Conservation (phyloP, 2,888 invertebrate species). For the Plebejus argus region DNA sequence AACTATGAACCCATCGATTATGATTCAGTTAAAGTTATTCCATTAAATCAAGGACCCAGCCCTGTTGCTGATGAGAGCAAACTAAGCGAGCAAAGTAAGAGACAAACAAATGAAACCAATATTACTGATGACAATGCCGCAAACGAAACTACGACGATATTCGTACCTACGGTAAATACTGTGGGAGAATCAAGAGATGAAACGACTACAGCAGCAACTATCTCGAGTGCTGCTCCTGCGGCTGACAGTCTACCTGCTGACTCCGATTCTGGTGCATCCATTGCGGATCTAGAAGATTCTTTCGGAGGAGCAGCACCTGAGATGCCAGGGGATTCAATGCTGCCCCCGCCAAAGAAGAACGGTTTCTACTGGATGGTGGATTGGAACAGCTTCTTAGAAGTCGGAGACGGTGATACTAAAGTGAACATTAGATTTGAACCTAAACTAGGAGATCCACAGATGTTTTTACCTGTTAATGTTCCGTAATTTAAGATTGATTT, state of each 20-base stretch:
- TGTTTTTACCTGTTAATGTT: slow-evolving; percentile 87
- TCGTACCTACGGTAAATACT: slow-evolving; percentile 41
- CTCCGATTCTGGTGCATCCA: slow-evolving; percentile 74
- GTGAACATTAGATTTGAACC: slow-evolving; percentile 91
- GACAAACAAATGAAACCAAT: slow-evolving; percentile 56
- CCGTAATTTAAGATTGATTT: slow-evolving; percentile 74
- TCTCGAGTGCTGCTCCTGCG: slow-evolving; percentile 46
- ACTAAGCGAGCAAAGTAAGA: slow-evolving; percentile 60
- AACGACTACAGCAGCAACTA: slow-evolving; percentile 37
- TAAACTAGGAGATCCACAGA: slow-evolving; percentile 89
- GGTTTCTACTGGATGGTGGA: slow-evolving; percentile 93
- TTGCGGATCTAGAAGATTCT: slow-evolving; percentile 87
- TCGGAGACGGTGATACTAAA: slow-evolving; percentile 87
- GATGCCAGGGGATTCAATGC: slow-evolving; percentile 80
- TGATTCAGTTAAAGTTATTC: slow-evolving; percentile 71
- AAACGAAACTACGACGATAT: slow-evolving; percentile 43
- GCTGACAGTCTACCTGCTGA: slow-evolving; percentile 68
- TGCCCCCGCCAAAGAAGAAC: slow-evolving; percentile 85
- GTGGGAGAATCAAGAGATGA: slow-evolving; percentile 52
- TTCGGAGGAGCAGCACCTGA: slow-evolving; percentile 85
- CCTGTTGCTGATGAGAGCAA: slow-evolving; percentile 56
- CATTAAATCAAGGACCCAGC: slow-evolving; percentile 62
- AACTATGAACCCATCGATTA: slow-evolving; percentile 69
- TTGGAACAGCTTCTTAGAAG: slow-evolving; percentile 93
- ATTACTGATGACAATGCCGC: slow-evolving; percentile 46